Conservation (phyloP, 1,140 invertebrate genomes). For the Halictus rubicundus region DNA sequence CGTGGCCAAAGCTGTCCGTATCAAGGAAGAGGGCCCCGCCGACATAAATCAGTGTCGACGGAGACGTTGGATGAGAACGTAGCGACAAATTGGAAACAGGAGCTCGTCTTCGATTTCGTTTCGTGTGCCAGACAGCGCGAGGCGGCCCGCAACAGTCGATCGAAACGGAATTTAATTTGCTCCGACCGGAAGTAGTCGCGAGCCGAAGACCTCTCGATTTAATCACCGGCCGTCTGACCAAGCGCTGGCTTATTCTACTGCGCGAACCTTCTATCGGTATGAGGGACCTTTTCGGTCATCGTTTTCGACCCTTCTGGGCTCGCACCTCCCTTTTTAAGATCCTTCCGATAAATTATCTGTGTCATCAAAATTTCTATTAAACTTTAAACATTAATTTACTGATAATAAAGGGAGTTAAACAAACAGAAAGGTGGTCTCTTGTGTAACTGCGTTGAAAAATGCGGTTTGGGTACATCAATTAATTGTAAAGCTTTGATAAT, state of each 20-base stretch:
- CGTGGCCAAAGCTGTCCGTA: slow-evolving; percentile 8
- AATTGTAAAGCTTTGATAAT: too few species aligned
- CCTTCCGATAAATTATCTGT: too few species aligned
- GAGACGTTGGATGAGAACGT: neutral
- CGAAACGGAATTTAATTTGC: neutral
- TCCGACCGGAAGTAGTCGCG: neutral
- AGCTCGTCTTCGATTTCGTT: neutral
- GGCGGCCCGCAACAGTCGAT: neutral
- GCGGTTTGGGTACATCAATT: too few species aligned
- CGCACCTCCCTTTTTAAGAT: too few species aligned
- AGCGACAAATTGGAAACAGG: slow-evolving; percentile 2
- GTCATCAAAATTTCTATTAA: too few species aligned
- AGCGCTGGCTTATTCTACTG: neutral
- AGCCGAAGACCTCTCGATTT: neutral
- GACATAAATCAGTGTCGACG: slow-evolving; percentile 2
- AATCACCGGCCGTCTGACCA: neutral
- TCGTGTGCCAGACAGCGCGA: neutral
- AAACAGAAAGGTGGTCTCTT: too few species aligned
- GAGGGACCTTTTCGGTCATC: neutral
- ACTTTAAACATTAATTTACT: too few species aligned
- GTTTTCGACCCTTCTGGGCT: too few species aligned
- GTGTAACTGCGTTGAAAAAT: too few species aligned
- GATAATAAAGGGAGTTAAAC: too few species aligned
- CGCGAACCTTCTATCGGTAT: too few species aligned
- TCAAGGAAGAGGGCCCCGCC: neutral